Evolutionary conservation across 2,797 vertebrate genomes (phyloP).

Genomic region (Crenichthys baileyi): DNA sequence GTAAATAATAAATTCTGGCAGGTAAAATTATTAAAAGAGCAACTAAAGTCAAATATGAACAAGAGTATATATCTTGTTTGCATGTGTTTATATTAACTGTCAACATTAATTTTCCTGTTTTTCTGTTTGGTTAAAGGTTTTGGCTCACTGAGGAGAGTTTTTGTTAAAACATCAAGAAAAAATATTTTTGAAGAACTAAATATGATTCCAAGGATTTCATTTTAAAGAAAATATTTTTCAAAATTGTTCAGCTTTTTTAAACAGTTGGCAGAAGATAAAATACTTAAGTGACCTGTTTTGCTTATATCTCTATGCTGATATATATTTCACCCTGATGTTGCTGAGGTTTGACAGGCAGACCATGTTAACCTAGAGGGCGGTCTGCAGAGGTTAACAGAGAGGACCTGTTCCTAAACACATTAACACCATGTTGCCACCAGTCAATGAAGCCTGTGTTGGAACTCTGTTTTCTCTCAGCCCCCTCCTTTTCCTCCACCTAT

Average conservation of each 20-base stretch:
- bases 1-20: background rate
- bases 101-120: constrained; percentile 5
- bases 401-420: constrained; percentile 60
- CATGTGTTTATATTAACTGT: constrained; percentile 1
- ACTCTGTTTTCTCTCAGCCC: constrained; percentile 43
- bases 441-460: constrained; percentile 74
- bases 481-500: constrained; percentile 11
- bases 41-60: background rate
- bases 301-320: background rate
- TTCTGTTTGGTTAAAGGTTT: constrained; percentile 47
- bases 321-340: constrained; percentile 7
- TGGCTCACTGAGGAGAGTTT: constrained; percentile 41
- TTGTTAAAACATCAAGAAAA: constrained; percentile 46
- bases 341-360: constrained; percentile 40
- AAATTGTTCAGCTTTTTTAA: background rate
- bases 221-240: background rate
- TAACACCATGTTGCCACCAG: constrained; percentile 30
- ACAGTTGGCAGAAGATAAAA: background rate
- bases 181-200: constrained; percentile 25
- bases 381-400: constrained; percentile 59
- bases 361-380: constrained; percentile 29
- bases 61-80: background rate
- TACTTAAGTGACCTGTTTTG: background rate
- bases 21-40: background rate
- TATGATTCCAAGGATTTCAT: background rate